phyloP scores from a whole-genome alignment of 2,797 vertebrate species.

The Coranthus polyacanthus region DNA sequence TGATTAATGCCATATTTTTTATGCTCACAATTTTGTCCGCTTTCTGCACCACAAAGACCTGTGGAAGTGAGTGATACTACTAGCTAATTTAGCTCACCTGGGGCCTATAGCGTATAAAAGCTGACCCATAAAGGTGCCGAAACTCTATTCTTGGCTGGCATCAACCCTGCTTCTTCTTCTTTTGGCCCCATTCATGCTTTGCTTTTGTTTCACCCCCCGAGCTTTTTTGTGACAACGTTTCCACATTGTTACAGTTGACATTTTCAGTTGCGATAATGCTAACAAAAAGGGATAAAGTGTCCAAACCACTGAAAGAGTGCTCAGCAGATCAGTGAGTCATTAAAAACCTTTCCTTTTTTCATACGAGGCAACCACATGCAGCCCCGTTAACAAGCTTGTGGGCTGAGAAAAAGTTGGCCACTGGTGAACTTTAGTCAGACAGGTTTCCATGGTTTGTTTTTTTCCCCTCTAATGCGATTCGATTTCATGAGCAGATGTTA shows the following conservation, averaged over 20 bases:
- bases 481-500: slow-evolving; percentile 54
- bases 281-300: background rate
- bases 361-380: slow-evolving; percentile 51
- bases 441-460: slow-evolving; percentile 53
- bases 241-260: slow-evolving; percentile 6
- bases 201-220: background rate
- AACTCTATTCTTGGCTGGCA: slow-evolving; percentile 1
- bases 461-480: slow-evolving; percentile 35
- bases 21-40: too few relatives aligned
- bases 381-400: slow-evolving; percentile 54
- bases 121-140: background rate
- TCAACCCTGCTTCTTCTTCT: background rate
- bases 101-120: background rate
- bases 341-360: slow-evolving; percentile 36
- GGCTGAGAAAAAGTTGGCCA: slow-evolving; percentile 53
- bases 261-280: slow-evolving; percentile 19
- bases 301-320: slow-evolving; percentile 40
- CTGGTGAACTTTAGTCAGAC: slow-evolving; percentile 57
- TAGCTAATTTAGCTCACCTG: slow-evolving; percentile 28
- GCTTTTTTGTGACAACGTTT: slow-evolving; percentile 18
- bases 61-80: too few relatives aligned
- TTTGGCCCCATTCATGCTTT: background rate
- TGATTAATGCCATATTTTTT: too few relatives aligned
- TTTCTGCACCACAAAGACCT: too few relatives aligned
- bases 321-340: slow-evolving; percentile 57